These are phyloP conservation scores for Neosalanx taihuensis DNA, from an alignment of 2,797 vertebrate genomes.

Conservation along the genomic window DNA sequence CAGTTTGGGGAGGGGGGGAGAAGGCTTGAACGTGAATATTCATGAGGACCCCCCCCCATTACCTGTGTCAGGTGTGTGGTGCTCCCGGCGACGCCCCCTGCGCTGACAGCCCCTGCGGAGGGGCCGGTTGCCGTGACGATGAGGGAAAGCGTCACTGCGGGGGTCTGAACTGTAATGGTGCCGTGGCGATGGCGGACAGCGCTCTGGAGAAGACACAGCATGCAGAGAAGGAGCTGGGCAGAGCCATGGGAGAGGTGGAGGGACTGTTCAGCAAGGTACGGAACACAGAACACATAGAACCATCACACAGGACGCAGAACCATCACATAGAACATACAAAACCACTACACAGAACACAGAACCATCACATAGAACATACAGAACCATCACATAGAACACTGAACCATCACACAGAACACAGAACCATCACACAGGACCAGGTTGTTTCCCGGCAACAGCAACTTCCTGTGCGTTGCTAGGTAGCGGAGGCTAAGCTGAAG, in stretches of 20 bases:
- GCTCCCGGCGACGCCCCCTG: conserved; percentile 80
- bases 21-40: no score
- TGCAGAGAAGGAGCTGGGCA: conserved; percentile 86
- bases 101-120: conserved; percentile 87
- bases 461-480: conserved; percentile 58
- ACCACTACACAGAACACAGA: no score
- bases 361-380: neutral
- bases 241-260: conserved; percentile 80
- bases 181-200: conserved; percentile 79
- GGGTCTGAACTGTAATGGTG: conserved; percentile 87
- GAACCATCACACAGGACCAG: no score
- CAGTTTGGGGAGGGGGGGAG: no score
- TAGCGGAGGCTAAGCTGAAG: conserved; percentile 85
- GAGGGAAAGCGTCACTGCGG: conserved; percentile 87
- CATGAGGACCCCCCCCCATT: neutral
- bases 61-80: conserved; percentile 86
- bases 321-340: no score
- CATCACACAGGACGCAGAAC: neutral
- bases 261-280: conserved; percentile 31
- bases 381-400: no score
- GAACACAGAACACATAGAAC: neutral
- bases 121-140: conserved; percentile 89
- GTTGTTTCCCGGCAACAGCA: no score
- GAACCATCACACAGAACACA: no score
- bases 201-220: conserved; percentile 85